Conservation (phyloP, 1,140 invertebrate genomes). For the Ephestia elutella region DNA sequence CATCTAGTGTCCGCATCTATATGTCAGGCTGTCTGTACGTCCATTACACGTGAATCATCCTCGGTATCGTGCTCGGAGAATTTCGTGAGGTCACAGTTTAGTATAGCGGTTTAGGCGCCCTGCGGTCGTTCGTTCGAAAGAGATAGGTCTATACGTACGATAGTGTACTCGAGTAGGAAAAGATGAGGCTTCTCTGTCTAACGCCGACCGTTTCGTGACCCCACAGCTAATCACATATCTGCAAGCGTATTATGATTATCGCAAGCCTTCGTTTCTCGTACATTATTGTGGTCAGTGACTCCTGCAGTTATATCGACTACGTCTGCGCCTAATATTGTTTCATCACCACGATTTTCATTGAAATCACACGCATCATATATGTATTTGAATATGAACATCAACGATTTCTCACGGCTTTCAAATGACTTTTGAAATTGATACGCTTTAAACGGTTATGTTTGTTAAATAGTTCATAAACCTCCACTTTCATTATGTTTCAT, state of each 20-base stretch:
- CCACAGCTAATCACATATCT: constrained; percentile 69
- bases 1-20: constrained; percentile 47
- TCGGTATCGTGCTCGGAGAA: constrained; percentile 57
- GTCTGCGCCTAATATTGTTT: constrained; percentile 24
- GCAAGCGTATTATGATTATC: constrained; percentile 71
- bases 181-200: constrained; percentile 42
- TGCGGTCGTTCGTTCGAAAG: constrained; percentile 52
- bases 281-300: constrained; percentile 62
- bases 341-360: constrained; percentile 10
- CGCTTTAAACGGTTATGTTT: not conserved
- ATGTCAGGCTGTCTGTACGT: constrained; percentile 47
- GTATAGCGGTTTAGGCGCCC: constrained; percentile 68
- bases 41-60: constrained; percentile 65
- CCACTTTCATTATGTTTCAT: not conserved
- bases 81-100: constrained; percentile 73
- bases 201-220: constrained; percentile 65
- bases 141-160: constrained; percentile 33
- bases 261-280: constrained; percentile 54
- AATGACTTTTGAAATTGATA: not conserved
- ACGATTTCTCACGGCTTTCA: not conserved
- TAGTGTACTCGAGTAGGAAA: constrained; percentile 32
- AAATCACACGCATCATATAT: not conserved
- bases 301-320: constrained; percentile 24
- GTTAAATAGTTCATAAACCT: too few species aligned
- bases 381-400: not conserved